Evolutionary conservation across 2,888 invertebrate species (phyloP), one percentile per base, ranked within the genome.

Genomic region (Limenitis camilla): DNA sequence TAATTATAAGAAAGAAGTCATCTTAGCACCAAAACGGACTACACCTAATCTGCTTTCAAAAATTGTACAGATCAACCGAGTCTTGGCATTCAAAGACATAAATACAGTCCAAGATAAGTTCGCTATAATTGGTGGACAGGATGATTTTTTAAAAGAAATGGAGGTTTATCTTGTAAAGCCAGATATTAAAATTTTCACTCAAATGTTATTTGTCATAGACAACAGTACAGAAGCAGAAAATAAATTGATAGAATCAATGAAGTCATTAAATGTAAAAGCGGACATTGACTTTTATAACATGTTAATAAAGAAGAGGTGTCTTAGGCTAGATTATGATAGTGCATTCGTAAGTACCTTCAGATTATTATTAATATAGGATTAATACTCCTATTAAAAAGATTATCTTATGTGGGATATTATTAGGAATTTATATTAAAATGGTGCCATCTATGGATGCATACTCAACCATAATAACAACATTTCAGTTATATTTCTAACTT

Each of bases 251-350:
- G 76, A 78, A 46, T 76, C 84, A 50, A 91, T 96, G 76, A 89
- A 90, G 52, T 76, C 79, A 55, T 78, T 79, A 39, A 82, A 90
- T 7, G 72, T 95, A 0, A 89, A 88, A 63, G 88, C 92, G 2
- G 96, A 97, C 78, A 90, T 94, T 51, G 92, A 92, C 71, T 96
- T 97, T 74, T 96, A 92, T 68, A 97, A 97, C 75, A 90, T 93
- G 81, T 86, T 97, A 7, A 96, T 98, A 48, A 94, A 93, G 68
- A 94, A 92, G 71, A 89, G 95, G 53, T 92, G 92, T 68, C 80
- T 91, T 67, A 86, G 95, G 60, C 83, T 76, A 52, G 92, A 94
- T 71, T 92, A 92, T 72, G 84, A 90, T 47, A 89, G 87, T 62
- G 96, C 95, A 9, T 90, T 90, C 80, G 93, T 93, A 87, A 82